Evolutionary conservation across 2,888 invertebrate genomes (phyloP), one percentile per base, ranked within the genome.

Genomic region (Trissolcus brochymenae): DNA sequence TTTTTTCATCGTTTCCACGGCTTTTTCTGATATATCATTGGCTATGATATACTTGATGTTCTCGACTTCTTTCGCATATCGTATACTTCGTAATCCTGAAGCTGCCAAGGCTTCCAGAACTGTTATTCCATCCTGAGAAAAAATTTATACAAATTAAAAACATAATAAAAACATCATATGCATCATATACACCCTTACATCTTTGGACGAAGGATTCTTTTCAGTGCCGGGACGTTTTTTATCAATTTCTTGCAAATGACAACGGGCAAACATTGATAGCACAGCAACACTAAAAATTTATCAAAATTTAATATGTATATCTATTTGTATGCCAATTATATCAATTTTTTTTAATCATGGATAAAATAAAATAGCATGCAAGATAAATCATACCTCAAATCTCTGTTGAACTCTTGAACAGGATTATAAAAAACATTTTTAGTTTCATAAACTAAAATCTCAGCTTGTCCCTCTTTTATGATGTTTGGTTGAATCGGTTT

Each of bases 331-430:
- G n/a, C n/a, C n/a, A n/a, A n/a, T n/a, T n/a, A n/a, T n/a, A n/a
- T n/a, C n/a, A n/a, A n/a, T n/a, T n/a, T n/a, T n/a, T n/a, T n/a
- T n/a, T n/a, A n/a, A n/a, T n/a, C n/a, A n/a, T n/a, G n/a, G n/a
- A 21, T 25, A 25, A 25, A 25, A 6, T 25, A 4, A 25, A 25
- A 6, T 25, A 25, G 4, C 3, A 25, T 4, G 25, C 0, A 25
- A 25, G 3, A 4, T 25, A 4, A 25, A 25, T 25, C 2, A 40
- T 51, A 91, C 91, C 94, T 95, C 59, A 99, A 90, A 90, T 99
- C 99, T 79, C 99, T 92, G 88, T 99, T 99, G 85, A 99, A 99
- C 89, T 99, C 98, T 89, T 98, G 98, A 0, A 99, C 99, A 0
- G 98, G 96, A 90, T 99, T 99, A 87, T 99, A 99, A 90, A 99